These are phyloP conservation scores for Eupristina koningsbergeri DNA, from an alignment of 1,140 invertebrate species.

Conservation along the genomic window DNA sequence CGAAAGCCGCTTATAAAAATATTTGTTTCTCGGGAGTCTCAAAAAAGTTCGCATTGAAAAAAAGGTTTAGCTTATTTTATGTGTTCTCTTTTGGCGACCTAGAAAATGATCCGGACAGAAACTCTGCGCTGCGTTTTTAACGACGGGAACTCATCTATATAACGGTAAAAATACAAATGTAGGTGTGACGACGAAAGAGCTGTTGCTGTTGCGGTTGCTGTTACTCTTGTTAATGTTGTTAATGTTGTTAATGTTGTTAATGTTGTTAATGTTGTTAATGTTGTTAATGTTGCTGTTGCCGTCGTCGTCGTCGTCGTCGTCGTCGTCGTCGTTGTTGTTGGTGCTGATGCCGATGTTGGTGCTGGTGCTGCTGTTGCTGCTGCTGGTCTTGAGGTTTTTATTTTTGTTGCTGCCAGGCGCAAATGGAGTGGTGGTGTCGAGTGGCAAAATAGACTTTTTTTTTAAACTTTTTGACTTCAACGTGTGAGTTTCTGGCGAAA, in stretches of 20 bases:
- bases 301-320: too few relatives aligned
- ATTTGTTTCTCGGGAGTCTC: constrained; percentile 62
- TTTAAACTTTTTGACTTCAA: neutral
- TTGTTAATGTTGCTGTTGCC: too few relatives aligned
- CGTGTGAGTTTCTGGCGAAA: constrained; percentile 32
- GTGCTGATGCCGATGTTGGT: too few relatives aligned
- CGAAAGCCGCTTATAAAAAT: constrained; percentile 72
- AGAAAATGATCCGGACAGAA: constrained; percentile 46
- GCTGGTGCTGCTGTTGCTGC: too few relatives aligned
- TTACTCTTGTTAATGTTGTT: too few relatives aligned
- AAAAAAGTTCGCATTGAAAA: constrained; percentile 58
- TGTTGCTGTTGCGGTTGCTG: too few relatives aligned
- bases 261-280: too few relatives aligned
- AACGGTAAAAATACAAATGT: constrained; percentile 32
- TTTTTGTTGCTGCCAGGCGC: neutral
- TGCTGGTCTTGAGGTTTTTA: too few relatives aligned
- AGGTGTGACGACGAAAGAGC: neutral
- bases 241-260: too few relatives aligned
- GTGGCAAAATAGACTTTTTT: constrained; percentile 26
- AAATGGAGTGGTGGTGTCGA: neutral
- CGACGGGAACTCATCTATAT: constrained; percentile 10
- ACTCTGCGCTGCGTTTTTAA: neutral
- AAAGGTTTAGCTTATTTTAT: constrained; percentile 57
- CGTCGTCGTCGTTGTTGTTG: too few relatives aligned
- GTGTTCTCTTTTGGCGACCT: constrained; percentile 51